Evolutionary conservation across 2,888 invertebrate species (phyloP).

Genomic region (Tetramorium bicarinatum): DNA sequence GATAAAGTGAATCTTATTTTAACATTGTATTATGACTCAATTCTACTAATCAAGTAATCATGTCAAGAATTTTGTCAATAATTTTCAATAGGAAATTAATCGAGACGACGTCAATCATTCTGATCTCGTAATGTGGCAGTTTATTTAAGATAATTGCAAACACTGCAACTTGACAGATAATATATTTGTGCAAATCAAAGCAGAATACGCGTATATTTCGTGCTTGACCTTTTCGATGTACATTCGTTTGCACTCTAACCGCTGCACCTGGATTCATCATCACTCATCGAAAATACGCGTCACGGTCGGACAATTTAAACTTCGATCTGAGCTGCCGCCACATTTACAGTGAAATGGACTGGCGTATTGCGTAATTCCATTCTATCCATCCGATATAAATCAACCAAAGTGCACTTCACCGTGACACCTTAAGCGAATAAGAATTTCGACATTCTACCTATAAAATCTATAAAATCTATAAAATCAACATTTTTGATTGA

Average conservation of each 20-base stretch:
- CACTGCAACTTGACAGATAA: not conserved
- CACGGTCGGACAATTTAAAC: slow-evolving; percentile 46
- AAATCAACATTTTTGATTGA: not conserved
- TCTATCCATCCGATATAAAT: slow-evolving; percentile 18
- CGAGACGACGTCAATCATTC: not conserved
- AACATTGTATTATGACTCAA: too few species aligned
- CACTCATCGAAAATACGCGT: slow-evolving; percentile 18
- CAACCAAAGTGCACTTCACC: slow-evolving; percentile 40
- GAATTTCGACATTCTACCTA: not conserved
- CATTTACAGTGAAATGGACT: slow-evolving; percentile 41
- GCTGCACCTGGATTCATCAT: slow-evolving; percentile 5
- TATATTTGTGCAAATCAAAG: not conserved
- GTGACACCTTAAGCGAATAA: slow-evolving; percentile 10
- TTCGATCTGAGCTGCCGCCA: slow-evolving; percentile 16
- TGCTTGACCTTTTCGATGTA: not conserved
- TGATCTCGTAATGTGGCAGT: not conserved
- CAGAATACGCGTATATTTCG: not conserved
- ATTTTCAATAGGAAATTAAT: not conserved
- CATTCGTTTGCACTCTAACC: slow-evolving; percentile 25
- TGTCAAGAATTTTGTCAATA: not conserved
- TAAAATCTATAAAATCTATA: slow-evolving; percentile 2
- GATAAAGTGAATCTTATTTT: not conserved
- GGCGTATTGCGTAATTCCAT: slow-evolving; percentile 43
- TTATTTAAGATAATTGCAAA: slow-evolving; percentile 10
- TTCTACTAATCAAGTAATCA: not conserved